Evolutionary conservation across 1,140 invertebrate species (phyloP), one percentile per base, ranked within the genome.

Genomic region (Sesamia nonagrioides): DNA sequence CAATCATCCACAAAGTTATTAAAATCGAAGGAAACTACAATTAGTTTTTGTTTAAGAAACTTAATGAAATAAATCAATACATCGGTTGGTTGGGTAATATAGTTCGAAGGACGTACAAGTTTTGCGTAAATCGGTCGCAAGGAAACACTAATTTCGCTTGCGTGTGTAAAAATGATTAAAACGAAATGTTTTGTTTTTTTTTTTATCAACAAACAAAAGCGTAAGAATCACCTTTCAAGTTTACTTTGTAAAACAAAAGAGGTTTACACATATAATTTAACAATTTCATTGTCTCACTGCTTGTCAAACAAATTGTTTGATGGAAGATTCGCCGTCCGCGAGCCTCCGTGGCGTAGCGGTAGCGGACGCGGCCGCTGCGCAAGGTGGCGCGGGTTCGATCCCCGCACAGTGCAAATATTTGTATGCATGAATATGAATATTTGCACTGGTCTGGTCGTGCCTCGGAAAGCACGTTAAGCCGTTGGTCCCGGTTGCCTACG

Each of bases 91-190:
- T 77, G 37, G 42, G 81, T 27, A 82, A 80, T 78, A 68, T 50
- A 17, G 27, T n/a, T 58, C n/a, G 75, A 79, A 80, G 78, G 83
- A 83, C 77, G 63, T 52, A 37, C 78, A 48, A 71, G 68, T 42
- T 80, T 85, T 86, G 82, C 85, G 85, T 63, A 86, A 84, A 86
- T 76, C 76, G 81, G 58, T 79, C 56, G 73, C 72, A 58, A 80
- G 77, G 78, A 85, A 81, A 85, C 77, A 63, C 68, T 58, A 83
- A 80, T 84, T 84, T 82, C 63, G 77, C 74, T 78, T 72, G 78
- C 80, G 45, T 80, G 77, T 45, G 6, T 42, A 35, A 27, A 13
- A 72, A 72, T 35, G 5, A n/a, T 73, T 56, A 33, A 54, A 40
- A 40, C 35, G 1, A 71, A 56, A 40, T 27, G 50, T 73, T 1